phyloP scores from a whole-genome alignment of 2,113 vertebrate genomes.

The Carassius gibelio region DNA sequence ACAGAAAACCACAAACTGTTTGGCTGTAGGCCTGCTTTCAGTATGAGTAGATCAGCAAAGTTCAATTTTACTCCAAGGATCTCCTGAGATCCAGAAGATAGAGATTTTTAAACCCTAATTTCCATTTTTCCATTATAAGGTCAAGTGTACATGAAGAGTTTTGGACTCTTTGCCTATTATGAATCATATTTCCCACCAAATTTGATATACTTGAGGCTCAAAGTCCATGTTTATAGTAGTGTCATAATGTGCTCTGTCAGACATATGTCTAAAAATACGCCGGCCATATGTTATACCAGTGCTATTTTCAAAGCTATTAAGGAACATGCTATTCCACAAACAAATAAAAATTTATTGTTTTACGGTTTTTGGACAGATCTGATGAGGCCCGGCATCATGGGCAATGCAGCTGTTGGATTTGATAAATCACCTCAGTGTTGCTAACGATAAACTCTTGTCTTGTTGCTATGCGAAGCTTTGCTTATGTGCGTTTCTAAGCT shows the following conservation, averaged over 20 bases:
- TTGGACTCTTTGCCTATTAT: background rate
- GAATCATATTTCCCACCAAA: background rate
- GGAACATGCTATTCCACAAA: background rate
- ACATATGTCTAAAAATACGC: constrained; percentile 36
- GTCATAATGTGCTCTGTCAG: constrained; percentile 24
- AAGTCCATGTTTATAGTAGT: constrained; percentile 31
- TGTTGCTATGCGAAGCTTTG: background rate
- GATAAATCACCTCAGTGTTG: constrained; percentile 7
- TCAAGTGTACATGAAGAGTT: background rate
- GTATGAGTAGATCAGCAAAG: constrained; percentile 38
- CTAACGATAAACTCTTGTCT: background rate
- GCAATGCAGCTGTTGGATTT: constrained; percentile 25
- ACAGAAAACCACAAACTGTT: constrained; percentile 58
- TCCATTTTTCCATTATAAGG: background rate
- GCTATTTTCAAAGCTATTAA: constrained; percentile 30
- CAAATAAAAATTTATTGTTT: constrained; percentile 38
- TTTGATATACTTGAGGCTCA: constrained; percentile 12
- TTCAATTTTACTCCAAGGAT: background rate
- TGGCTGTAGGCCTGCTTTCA: constrained; percentile 41
- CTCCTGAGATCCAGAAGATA: background rate
- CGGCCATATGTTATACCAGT: constrained; percentile 38
- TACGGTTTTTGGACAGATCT: constrained; percentile 15
- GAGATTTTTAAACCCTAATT: background rate
- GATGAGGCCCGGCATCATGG: background rate
- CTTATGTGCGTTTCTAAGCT: constrained; percentile 2